Conservation (phyloP, 2,797 vertebrate genomes). For the Scomberomorus guttatus region DNA sequence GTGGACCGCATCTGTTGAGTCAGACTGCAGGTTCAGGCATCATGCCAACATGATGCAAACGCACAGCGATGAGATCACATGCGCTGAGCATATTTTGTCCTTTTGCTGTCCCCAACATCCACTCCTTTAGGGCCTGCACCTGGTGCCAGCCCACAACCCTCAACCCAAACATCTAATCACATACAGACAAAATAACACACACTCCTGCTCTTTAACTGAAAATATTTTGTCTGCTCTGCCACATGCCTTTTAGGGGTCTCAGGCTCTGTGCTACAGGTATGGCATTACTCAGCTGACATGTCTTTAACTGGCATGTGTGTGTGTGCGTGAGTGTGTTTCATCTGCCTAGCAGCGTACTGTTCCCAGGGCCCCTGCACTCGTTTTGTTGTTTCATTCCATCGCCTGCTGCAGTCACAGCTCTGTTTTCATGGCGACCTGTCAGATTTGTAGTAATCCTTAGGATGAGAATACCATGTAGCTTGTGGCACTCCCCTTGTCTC, state of each 20-base stretch:
- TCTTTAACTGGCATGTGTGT: conserved; percentile 30
- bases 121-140: conserved; percentile 2
- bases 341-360: conserved; percentile 16
- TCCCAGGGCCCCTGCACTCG: conserved; percentile 26
- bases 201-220: conserved; percentile 26
- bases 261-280: conserved; percentile 26
- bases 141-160: background rate
- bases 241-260: conserved; percentile 12
- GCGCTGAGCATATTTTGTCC: background rate
- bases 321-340: background rate
- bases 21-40: background rate
- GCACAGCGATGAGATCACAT: conserved; percentile 17
- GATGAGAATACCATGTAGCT: conserved; percentile 52
- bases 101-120: background rate
- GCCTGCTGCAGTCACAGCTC: conserved; percentile 43
- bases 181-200: background rate
- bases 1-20: conserved; percentile 23
- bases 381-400: conserved; percentile 33
- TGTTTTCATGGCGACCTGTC: conserved; percentile 72
- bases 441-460: conserved; percentile 73
- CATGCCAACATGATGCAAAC: conserved; percentile 12
- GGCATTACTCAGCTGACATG: conserved; percentile 21
- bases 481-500: conserved; percentile 20
- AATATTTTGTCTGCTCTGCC: background rate
- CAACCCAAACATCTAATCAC: background rate